Evolutionary conservation across 2,888 invertebrate species (phyloP).

Genomic region (Leptogaster cylindrica): DNA sequence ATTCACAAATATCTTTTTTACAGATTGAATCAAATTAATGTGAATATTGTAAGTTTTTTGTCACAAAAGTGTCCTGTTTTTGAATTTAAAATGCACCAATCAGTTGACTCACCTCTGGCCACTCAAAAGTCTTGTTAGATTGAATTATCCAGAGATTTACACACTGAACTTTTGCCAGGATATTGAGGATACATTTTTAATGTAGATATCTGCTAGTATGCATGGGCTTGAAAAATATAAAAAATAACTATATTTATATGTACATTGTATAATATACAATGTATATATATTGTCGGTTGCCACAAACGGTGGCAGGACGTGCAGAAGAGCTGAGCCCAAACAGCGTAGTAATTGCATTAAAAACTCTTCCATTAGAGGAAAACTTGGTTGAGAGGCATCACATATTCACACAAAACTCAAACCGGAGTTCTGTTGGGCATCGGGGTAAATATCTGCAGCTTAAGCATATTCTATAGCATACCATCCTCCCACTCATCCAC

Average conservation of each 20-base stretch:
- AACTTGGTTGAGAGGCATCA: background rate
- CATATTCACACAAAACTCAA: constrained; percentile 14
- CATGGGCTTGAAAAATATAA: background rate
- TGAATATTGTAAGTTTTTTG: too few relatives aligned
- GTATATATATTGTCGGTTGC: background rate
- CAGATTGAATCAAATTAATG: too few relatives aligned
- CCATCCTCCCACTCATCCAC: too few relatives aligned
- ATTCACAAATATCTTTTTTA: too few relatives aligned
- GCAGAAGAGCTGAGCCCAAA: constrained; percentile 22
- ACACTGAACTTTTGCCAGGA: constrained; percentile 23
- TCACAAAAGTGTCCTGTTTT: too few relatives aligned
- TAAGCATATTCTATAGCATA: constrained; percentile 34
- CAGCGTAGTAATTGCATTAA: constrained; percentile 40
- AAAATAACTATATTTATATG: background rate
- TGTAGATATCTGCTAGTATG: constrained; percentile 17
- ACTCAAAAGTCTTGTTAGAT: constrained; percentile 27
- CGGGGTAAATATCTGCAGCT: constrained; percentile 29
- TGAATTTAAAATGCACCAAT: too few relatives aligned
- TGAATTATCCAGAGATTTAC: constrained; percentile 19
- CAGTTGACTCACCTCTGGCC: too few relatives aligned
- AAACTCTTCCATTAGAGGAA: constrained; percentile 39
- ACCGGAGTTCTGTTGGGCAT: background rate
- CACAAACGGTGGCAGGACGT: background rate
- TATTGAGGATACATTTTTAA: constrained; percentile 36
- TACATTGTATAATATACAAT: background rate